Conservation (phyloP, 2,797 vertebrate genomes). For the Triplophysa bombifrons region DNA sequence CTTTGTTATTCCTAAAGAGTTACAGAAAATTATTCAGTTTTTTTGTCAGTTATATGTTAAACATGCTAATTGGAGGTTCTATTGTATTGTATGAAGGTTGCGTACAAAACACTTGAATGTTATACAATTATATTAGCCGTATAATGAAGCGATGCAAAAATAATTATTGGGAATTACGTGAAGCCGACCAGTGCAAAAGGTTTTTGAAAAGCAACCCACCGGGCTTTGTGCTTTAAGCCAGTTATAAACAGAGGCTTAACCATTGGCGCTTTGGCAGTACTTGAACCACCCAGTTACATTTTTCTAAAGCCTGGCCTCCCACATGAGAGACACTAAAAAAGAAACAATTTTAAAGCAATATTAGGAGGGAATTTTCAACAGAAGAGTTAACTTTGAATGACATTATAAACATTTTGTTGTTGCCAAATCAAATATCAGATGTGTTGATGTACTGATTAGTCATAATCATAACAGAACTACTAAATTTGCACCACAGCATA, state of each 20-base stretch:
- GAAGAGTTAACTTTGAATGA: slow-evolving; percentile 13
- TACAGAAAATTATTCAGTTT: not conserved
- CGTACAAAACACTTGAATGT: not conserved
- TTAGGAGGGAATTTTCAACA: not conserved
- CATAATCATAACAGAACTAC: not conserved
- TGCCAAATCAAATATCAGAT: not conserved
- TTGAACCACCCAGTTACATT: slow-evolving; percentile 67
- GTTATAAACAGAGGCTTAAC: slow-evolving; percentile 64
- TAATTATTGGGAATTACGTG: not conserved
- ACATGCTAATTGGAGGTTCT: too few species aligned
- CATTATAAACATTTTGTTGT: not conserved
- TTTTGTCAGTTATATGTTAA: not conserved
- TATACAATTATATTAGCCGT: not conserved
- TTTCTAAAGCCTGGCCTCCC: slow-evolving; percentile 60
- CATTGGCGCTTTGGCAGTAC: slow-evolving; percentile 44
- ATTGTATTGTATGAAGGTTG: not conserved
- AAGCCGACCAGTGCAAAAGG: slow-evolving; percentile 11
- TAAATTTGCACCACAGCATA: not conserved
- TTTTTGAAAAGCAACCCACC: slow-evolving; percentile 19
- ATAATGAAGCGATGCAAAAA: not conserved
- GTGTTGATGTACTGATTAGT: not conserved
- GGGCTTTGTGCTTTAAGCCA: slow-evolving; percentile 51
- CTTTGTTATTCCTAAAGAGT: not conserved
- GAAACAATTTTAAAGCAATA: slow-evolving; percentile 27
- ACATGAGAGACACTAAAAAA: not conserved